phyloP scores from a whole-genome alignment of 1,140 invertebrate species.

The Monomorium pharaonis region DNA sequence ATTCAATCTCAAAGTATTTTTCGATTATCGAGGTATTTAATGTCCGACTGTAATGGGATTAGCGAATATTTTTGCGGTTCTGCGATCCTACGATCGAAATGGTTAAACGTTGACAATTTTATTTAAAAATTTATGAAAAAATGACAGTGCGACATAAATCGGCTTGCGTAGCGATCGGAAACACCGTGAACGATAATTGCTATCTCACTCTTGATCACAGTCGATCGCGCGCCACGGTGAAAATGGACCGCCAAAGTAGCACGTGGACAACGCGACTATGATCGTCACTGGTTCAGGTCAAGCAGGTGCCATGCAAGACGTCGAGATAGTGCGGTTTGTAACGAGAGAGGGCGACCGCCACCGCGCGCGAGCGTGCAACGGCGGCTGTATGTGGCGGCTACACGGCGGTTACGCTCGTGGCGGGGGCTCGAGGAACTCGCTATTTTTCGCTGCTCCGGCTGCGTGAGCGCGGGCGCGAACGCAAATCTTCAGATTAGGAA shows the following conservation, averaged over 20 bases:
- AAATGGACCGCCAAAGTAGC: background rate
- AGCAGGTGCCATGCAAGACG: conserved; percentile 53
- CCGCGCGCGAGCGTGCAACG: conserved; percentile 19
- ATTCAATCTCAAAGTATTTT: background rate
- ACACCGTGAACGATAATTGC: background rate
- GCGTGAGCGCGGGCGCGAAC: conserved; percentile 20
- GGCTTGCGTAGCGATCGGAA: background rate
- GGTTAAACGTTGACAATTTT: background rate
- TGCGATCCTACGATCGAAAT: background rate
- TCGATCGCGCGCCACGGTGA: background rate
- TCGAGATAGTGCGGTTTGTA: conserved; percentile 34
- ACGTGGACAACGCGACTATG: conserved; percentile 48
- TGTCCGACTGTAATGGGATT: background rate
- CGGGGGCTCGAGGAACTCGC: background rate
- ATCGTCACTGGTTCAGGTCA: conserved; percentile 42
- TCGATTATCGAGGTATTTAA: background rate
- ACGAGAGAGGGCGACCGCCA: conserved; percentile 20
- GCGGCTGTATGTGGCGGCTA: background rate
- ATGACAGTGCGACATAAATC: background rate
- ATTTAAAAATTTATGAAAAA: background rate
- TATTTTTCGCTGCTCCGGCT: background rate
- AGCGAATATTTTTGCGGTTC: background rate
- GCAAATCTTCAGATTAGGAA: conserved; percentile 35
- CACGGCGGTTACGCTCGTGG: conserved; percentile 8
- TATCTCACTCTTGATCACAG: background rate